Conservation (phyloP, 2,113 vertebrate genomes). For the Xenopus laevis region DNA sequence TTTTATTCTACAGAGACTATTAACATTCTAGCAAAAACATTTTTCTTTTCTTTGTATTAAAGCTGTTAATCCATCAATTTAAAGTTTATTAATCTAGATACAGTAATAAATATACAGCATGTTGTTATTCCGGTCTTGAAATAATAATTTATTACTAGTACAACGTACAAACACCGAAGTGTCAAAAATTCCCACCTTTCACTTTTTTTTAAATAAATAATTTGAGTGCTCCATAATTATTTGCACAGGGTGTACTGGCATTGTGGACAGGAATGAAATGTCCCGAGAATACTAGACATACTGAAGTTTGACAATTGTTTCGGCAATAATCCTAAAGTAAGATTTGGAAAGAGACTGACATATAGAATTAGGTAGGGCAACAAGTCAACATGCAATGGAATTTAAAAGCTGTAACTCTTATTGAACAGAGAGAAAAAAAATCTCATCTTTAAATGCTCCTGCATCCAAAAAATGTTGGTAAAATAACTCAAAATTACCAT, state of each 20-base stretch:
- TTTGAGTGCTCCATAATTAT: background rate
- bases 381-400: background rate
- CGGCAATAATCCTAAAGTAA: background rate
- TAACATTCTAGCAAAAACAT: too few relatives aligned
- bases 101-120: too few relatives aligned
- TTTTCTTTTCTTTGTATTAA: too few relatives aligned
- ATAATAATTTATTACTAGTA: too few relatives aligned
- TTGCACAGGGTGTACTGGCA: constrained; percentile 7
- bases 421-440: too few relatives aligned
- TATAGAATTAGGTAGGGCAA: background rate
- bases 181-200: too few relatives aligned
- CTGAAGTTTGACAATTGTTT: constrained; percentile 11
- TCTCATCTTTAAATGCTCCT: constrained; percentile 4
- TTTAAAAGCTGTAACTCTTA: background rate
- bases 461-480: constrained; percentile 13
- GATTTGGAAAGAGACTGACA: background rate
- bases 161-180: too few relatives aligned
- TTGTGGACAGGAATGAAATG: constrained; percentile 1
- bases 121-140: too few relatives aligned
- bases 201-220: too few relatives aligned
- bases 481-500: constrained; percentile 26
- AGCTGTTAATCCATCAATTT: too few relatives aligned
- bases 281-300: constrained; percentile 12
- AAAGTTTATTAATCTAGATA: too few relatives aligned
- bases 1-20: too few relatives aligned